Evolutionary conservation across 1,140 invertebrate genomes (phyloP), one percentile per base, ranked within the genome.

Genomic region (Sminthurides bifidus): DNA sequence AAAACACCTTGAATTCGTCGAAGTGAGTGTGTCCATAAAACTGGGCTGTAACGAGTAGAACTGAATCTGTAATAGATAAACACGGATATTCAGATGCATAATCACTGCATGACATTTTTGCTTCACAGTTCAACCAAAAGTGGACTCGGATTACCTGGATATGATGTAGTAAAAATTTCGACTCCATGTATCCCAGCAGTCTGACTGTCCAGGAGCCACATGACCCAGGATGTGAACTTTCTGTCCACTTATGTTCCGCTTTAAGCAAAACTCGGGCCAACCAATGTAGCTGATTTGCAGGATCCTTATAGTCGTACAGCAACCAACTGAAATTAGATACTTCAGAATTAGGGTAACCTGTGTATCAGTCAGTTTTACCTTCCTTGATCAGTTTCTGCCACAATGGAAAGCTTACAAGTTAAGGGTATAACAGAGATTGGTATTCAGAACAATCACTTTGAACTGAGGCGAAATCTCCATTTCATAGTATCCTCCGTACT

Each of bases 281-380:
- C 56, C 62, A 64, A 17, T 48, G 37, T 15, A 66, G 52, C 44
- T 59, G 51, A 30, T 52, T 55, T 37, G 49, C 57, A 3, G 59
- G 59, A 66, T 82, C 80, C 38, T 69, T 58, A 14, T 79, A 76
- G 44, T 80, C 71, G 46, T 78, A 77, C 0, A 77, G 67, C 46
- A 81, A 59, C 81, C 81, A 83, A 54, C 53, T 56, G 26, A 19
- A 69, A 70, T 44, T 10, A 17, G 6, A 10, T 35, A 35, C 8
- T 35, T 8, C 8, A 10, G n/a, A 35, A 35, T 35, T 10, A 35
- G 8, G n/a, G n/a, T 10, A 10, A 35, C 8, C n/a, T 8, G n/a
- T 35, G n/a, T 35, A n/a, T 35, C 33, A 35, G 33, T 10, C n/a
- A 35, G 8, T 35, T 35, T 35, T 35, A 10, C 5, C n/a, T 43